Percentiles rank a stretch among this genome's conserved stretches.
Evolutionary conservation across 2,113 vertebrate genomes (phyloP).

Genomic region (Alexandromys fortis): DNA sequence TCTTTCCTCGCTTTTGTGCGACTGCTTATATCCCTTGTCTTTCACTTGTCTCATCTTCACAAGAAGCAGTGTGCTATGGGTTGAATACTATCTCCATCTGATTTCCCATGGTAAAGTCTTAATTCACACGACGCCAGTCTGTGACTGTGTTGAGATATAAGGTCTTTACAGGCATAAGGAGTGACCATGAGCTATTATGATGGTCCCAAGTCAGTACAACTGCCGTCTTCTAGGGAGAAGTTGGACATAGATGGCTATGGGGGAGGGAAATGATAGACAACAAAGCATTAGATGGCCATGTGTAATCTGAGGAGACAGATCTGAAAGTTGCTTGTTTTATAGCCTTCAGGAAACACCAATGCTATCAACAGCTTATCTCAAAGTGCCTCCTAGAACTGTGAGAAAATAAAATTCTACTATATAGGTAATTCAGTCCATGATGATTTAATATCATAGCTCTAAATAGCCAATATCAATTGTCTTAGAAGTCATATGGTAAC

Average conservation of each 20-base stretch:
- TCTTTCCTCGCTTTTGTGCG: neutral
- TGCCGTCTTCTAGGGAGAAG: neutral
- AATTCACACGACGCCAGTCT: neutral
- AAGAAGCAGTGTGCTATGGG: neutral
- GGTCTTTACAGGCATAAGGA: neutral
- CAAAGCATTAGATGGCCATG: neutral
- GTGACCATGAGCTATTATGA: neutral
- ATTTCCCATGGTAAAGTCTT: neutral
- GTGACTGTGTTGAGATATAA: neutral
- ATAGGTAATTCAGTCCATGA: neutral
- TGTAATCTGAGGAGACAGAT: neutral
- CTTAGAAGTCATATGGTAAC: neutral
- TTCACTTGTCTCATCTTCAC: neutral
- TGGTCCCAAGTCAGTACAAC: neutral
- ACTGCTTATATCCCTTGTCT: neutral
- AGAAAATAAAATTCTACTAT: neutral
- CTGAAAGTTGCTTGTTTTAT: neutral
- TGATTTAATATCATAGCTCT: neutral
- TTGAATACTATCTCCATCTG: neutral
- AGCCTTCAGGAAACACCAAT: neutral
- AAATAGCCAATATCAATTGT: neutral
- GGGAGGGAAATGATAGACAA: neutral
- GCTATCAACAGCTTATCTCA: neutral
- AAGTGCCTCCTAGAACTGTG: neutral
- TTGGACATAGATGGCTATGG: neutral